A percentile compares a stretch with the other conserved stretches of the same genome.
phyloP scores from a whole-genome alignment of 2,113 vertebrate species.

The Osmerus eperlanus region DNA sequence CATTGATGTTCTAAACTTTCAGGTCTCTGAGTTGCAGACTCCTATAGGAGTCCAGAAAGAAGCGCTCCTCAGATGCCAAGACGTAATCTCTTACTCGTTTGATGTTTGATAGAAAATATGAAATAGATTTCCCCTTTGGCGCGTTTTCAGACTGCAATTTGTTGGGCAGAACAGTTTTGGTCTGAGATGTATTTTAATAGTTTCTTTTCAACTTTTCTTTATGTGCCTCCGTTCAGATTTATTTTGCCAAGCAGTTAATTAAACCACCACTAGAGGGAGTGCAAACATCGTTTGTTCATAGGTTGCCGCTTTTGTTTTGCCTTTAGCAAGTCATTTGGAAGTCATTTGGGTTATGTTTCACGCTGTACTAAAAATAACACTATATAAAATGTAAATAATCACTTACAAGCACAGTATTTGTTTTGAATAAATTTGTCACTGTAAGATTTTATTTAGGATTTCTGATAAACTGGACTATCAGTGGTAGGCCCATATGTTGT shows the following conservation, averaged over 20 bases:
- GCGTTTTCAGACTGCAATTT: neutral
- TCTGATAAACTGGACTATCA: too few relatives aligned
- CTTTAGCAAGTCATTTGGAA: neutral
- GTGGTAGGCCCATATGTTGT: too few relatives aligned
- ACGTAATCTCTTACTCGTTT: slow-evolving; percentile 83
- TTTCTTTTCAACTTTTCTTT: neutral
- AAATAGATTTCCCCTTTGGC: neutral
- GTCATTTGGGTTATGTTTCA: neutral
- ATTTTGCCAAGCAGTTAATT: neutral
- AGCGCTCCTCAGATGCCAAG: slow-evolving; percentile 80
- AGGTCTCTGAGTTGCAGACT: slow-evolving; percentile 83
- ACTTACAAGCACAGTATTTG: too few relatives aligned
- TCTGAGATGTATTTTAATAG: too few relatives aligned
- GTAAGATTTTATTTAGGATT: neutral
- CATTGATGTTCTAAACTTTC: slow-evolving; percentile 85
- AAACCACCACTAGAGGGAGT: slow-evolving; percentile 49
- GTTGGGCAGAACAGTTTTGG: too few relatives aligned
- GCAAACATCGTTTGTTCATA: neutral
- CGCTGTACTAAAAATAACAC: too few relatives aligned
- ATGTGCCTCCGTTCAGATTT: neutral
- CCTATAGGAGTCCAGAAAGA: slow-evolving; percentile 85
- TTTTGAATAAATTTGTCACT: neutral
- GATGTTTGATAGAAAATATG: slow-evolving; percentile 50
- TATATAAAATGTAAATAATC: too few relatives aligned
- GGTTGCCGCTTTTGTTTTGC: neutral